Base-by-base conservation (phyloP, 2,797 vertebrate genomes). In the Anabacerthia variegaticeps region DNA sequence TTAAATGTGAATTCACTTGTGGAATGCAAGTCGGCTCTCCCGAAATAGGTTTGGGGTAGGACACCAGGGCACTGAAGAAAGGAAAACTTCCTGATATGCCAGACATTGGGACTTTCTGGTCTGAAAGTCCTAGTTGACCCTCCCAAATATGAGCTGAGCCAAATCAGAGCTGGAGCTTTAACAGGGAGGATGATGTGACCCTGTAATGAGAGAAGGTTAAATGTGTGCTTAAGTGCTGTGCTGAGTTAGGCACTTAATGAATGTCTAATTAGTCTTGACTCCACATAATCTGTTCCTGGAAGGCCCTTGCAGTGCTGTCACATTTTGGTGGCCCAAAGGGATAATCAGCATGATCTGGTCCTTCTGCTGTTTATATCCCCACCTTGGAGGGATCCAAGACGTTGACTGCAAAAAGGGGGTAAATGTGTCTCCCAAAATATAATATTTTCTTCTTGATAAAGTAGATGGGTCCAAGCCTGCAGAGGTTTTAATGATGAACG, bases 171-270 rank as follows among this genome's bases (percentile, higher is more conserved):
- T 75, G 83, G 73, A 73, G 59, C 34, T 81, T 73, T 85, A 58
- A 86, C 52, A 83, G 66, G 14, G 58, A 55, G 2, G 3, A 18
- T 62, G 83, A 51, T 41, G 52, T 88, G 94, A 90, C 48, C 69
- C 65, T 39, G 89, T 88, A 96, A 94, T 71, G 77, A 88, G 83
- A 93, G 85, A 92, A 93, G 89, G 93, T 93, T 97, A 93, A 96
- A 88, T 56, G 69, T 41, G 75, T 69, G 37, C 77, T 93, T 78
- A 88, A 97, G 94, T 92, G 85, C 85, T 95, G 88, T 93, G 95
- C 83, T 90, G 89, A 92, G 79, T 87, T 93, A 86, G 88, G 59
- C 56, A 65, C 67, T 93, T 96, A 91, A 95, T 92, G 82, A 93
- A 56, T 68, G 67, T 69, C 82, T 91, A 90, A 92, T 93, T 86